Base-by-base conservation (phyloP, 2,113 vertebrate genomes). In the Dasyprocta punctata region DNA sequence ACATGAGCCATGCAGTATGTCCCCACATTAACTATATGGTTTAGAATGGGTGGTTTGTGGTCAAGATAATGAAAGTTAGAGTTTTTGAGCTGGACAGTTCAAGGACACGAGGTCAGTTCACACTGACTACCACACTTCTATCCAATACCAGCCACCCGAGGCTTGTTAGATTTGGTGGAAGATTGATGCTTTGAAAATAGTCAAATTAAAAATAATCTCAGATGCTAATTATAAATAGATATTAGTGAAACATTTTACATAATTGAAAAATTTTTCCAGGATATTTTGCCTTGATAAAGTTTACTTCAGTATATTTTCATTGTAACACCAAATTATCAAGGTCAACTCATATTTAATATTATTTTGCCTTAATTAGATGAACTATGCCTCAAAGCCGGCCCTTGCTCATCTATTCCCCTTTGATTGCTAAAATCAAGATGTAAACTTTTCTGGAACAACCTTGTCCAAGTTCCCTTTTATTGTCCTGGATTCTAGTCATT, bases 261-360 rank as follows among this genome's bases (percentile, higher is more conserved):
- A 86, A 52, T 5, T n/a, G 22, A 33, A 41, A 33, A 41, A 12
- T 16, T 81, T 60, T 49, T 33, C 9, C 13, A 60, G 71, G 67
- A 38, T 84, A 91, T 60, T 80, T 92, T 92, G 44, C 41, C 47
- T 75, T 89, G 38, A 94, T 49, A 82, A 47, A 94, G 58, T 87
- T 58, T 84, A 52, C 61, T 26, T 91, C 52, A 61, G 20, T 13
- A 16, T 56, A 3, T 77, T 80, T 80, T 24, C 33, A 82, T 65
- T 52, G 5, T 47, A 11, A 80, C 84, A 38, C 16, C 26, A 85
- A 65, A 38, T 73, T 63, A 88, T 24, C 19, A 83, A 78, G n/a
- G 17, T 56, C 54, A 87, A 0, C 5, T 38, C 22, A 52, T 1
- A 60, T 26, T 7, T 30, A 93, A 65, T 8, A 14, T 58, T 41